Evolutionary conservation across 2,797 vertebrate genomes (phyloP), one percentile per base, ranked within the genome.

Genomic region (Harpagifer antarcticus): DNA sequence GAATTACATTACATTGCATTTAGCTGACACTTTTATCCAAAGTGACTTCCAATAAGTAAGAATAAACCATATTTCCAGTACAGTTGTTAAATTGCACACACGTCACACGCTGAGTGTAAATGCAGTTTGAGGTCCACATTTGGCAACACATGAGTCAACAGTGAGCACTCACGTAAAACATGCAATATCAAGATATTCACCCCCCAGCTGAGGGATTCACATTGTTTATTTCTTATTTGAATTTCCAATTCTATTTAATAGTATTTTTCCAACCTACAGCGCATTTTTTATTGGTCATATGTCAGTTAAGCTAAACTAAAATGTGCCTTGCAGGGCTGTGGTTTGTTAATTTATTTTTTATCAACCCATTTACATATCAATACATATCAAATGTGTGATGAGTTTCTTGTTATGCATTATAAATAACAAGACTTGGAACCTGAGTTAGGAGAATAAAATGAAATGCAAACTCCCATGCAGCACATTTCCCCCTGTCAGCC

Each of bases 401-500:
- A 27, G 27, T 27, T 27, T 27, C 27, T 27, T 27, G 27, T 5
- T 27, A 27, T 27, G 27, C 27, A 27, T 27, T 27, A 27, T 27
- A 27, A 27, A 27, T 5, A 27, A 27, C 27, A 27, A 23, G 37
- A 65, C n/a, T 61, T 69, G 23, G 23, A 74, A 54, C 6, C 17
- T 44, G 59, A 78, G 59, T 44, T 48, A 19, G 27, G 19, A 16
- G 33, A 69, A 78, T 56, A 23, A 70, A 81, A 73, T 44, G 45
- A 83, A 63, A 85, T 58, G 49, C 68, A 75, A 11, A 40, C 31
- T n/a, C 20, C 68, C 19, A 58, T 72, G 59, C 68, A 40, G 78
- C 71, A 72, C 37, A 56, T 74, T 74, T 74, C 69, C 79, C 40
- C 40, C 60, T 75, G 79, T 74, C 81, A 78, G 62, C n/a, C 59